Base-by-base conservation (phyloP, 2,888 invertebrate genomes). In the Caradrina kadenii region DNA sequence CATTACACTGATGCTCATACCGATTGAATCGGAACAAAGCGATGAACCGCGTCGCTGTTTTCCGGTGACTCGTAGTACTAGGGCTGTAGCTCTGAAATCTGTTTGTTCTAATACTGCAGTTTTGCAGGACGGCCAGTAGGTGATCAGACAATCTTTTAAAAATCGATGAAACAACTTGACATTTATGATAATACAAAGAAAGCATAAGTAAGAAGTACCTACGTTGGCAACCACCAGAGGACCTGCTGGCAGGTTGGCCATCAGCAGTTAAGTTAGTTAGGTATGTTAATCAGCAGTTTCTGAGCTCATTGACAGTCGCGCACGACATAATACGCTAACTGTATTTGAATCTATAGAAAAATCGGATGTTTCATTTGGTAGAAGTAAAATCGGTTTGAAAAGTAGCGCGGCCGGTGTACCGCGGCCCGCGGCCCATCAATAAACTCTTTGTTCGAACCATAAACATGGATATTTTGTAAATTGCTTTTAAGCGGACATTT, bases 321-420 rank as follows among this genome's bases (percentile, higher is more conserved):
- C 79, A 83, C 83, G 84, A 76, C 76, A 76, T 86, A 88, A 83
- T 79, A 86, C 81, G 67, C 80, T 92, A 91, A 91, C 92, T 88
- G 92, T 88, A 86, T 77, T 86, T 85, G 81, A 80, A 85, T 82
- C 79, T 80, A 73, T 79, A 70, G 76, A 74, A 74, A 79, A 81
- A 81, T 81, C 81, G 67, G 60, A 69, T 71, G 71, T 83, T 66
- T 61, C 70, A 61, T 70, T 75, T 26, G 54, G n/a, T 73, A 64
- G 49, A 45, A 49, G 61, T 73, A 65, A 62, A 48, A 67, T 81
- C 21, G 53, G 62, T 73, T 80, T 69, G 53, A 82, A 81, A 81
- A 73, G 68, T 82, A 65, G 81, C 67, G 62, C 54, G 68, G 72
- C 67, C 62, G 52, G 76, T 83, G 63, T 63, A 53, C 52, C 35